Base-by-base conservation (phyloP, 1,140 invertebrate species). In the silkworm (Bombyx mori) region DNA sequence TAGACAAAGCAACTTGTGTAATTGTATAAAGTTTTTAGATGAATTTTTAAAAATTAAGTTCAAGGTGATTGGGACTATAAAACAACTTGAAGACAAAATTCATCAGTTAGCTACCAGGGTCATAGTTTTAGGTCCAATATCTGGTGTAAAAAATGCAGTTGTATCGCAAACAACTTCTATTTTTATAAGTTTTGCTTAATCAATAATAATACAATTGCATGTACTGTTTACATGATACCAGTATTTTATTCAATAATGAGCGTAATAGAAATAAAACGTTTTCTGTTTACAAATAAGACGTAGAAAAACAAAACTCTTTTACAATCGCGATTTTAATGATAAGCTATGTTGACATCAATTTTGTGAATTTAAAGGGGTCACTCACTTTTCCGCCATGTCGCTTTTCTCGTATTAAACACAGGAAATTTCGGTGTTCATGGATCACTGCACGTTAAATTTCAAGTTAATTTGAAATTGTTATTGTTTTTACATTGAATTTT, bases 401-500 rank as follows among this genome's bases (percentile, higher is more conserved):
- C 58, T 60, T 55, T 66, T 61, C 61, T 53, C 63, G 73, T 56
- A 42, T 60, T 56, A 68, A 52, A 52, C 65, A 53, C 62, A 65
- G 58, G 68, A 69, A 65, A 70, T 66, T 70, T 63, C 56, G 62
- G 68, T 68, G 71, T 66, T 72, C 73, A 82, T 82, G 66, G 72
- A 75, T 72, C 71, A 69, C 58, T 71, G 56, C 53, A 70, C 66
- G 74, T 73, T 67, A 70, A 72, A 68, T 68, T 51, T 51, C 26
- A 10, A 10, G 12, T 60, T 58, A 64, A 53, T 76, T 58, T 62
- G 59, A 67, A 66, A 69, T 66, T 77, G 69, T 76, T 77, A 70
- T 81, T 79, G 68, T 79, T 79, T 69, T 77, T 78, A 86, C 82
- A 77, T 63, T 66, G 77, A 82, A 86, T 82, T 86, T 86, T 76